Conservation (phyloP, 2,797 vertebrate genomes). For the Acanthopagrus latus region DNA sequence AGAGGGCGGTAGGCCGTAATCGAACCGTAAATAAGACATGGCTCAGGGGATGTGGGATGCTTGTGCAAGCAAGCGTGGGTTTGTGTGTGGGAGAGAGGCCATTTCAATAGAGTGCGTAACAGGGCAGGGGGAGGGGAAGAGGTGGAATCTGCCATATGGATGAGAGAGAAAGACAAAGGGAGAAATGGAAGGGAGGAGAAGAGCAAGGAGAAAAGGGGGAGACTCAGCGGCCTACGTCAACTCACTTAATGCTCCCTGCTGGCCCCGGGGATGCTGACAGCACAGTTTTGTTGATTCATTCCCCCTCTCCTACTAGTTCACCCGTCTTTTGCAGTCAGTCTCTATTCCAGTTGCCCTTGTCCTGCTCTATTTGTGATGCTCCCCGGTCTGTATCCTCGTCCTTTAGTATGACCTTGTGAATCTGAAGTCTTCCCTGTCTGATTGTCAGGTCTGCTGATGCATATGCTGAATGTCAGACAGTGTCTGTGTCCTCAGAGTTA, state of each 20-base stretch:
- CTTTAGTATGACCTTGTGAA: constrained; percentile 70
- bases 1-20: constrained; percentile 67
- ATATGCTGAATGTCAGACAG: constrained; percentile 34
- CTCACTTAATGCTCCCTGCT: constrained; percentile 74
- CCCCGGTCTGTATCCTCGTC: constrained; percentile 52
- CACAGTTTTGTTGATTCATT: constrained; percentile 80
- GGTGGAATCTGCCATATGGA: constrained; percentile 79
- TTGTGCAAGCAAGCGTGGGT: constrained; percentile 75
- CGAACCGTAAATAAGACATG: constrained; percentile 77
- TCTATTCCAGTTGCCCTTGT: constrained; percentile 66
- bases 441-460: constrained; percentile 55
- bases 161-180: constrained; percentile 68
- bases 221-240: constrained; percentile 74
- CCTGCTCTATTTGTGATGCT: constrained; percentile 42
- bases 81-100: constrained; percentile 66
- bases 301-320: constrained; percentile 52
- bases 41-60: constrained; percentile 70
- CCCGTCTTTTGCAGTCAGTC: constrained; percentile 67
- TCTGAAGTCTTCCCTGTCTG: constrained; percentile 49
- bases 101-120: constrained; percentile 71
- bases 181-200: constrained; percentile 58
- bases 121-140: constrained; percentile 68
- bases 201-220: constrained; percentile 63
- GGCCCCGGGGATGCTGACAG: constrained; percentile 80
- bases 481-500: constrained; percentile 24